phyloP scores from a whole-genome alignment of 2,888 invertebrate genomes.

The Xanthia togata region DNA sequence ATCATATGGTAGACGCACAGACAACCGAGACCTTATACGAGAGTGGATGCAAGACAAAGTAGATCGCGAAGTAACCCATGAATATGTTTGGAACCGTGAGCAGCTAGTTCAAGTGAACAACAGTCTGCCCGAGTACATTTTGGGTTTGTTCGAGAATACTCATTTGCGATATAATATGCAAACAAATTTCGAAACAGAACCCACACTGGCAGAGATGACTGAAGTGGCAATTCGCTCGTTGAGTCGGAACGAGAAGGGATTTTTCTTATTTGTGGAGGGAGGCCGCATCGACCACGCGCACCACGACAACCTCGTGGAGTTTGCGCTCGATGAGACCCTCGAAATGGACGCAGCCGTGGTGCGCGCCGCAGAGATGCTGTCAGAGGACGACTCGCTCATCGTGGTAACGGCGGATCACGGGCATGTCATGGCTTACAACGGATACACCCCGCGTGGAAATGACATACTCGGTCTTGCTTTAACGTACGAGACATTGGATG shows the following conservation, averaged over 20 bases:
- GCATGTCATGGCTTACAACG: slow-evolving; percentile 92
- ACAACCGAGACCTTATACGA: slow-evolving; percentile 92
- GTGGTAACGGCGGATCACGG: slow-evolving; percentile 95
- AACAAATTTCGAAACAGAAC: slow-evolving; percentile 85
- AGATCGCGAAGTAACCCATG: slow-evolving; percentile 73
- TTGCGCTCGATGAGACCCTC: slow-evolving; percentile 92
- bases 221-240: slow-evolving; percentile 93
- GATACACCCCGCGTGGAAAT: slow-evolving; percentile 91
- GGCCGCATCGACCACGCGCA: slow-evolving; percentile 92
- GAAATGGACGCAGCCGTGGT: slow-evolving; percentile 91
- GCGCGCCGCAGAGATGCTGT: slow-evolving; percentile 84
- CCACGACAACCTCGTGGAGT: slow-evolving; percentile 89
- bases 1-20: slow-evolving; percentile 84
- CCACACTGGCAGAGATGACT: slow-evolving; percentile 89
- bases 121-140: slow-evolving; percentile 89
- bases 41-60: slow-evolving; percentile 91
- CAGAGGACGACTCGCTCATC: slow-evolving; percentile 91
- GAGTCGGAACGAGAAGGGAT: slow-evolving; percentile 92
- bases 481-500: too few species aligned
- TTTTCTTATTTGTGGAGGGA: slow-evolving; percentile 93
- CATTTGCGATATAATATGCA: slow-evolving; percentile 93
- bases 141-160: slow-evolving; percentile 91
- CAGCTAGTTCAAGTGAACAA: slow-evolving; percentile 85
- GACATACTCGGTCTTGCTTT: slow-evolving; percentile 69
- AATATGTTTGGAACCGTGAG: slow-evolving; percentile 90